These are phyloP conservation scores for Drosophila rubida DNA, from an alignment of 2,888 invertebrate genomes.

Conservation along the genomic window DNA sequence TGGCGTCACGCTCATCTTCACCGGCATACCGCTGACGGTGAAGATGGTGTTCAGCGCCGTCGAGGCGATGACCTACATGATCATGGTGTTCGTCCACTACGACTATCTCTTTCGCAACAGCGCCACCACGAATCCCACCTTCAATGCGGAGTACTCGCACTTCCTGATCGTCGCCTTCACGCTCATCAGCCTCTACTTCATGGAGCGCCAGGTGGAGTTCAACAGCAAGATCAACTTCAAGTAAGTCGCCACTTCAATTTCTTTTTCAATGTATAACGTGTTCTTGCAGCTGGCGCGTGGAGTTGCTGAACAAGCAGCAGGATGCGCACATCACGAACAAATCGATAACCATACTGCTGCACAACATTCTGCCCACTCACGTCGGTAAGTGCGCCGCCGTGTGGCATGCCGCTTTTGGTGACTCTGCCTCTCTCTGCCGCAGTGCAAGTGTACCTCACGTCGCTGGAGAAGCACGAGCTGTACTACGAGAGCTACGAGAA, in stretches of 20 bases:
- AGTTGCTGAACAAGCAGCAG: conserved; percentile 92
- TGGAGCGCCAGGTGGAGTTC: conserved; percentile 95
- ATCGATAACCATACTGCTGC: conserved; percentile 94
- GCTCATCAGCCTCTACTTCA: conserved; percentile 90
- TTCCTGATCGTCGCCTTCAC: conserved; percentile 90
- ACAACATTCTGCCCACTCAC: conserved; percentile 96
- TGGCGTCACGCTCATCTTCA: conserved; percentile 91
- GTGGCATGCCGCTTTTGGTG: too few species aligned
- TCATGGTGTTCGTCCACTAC: conserved; percentile 88
- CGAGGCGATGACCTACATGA: conserved; percentile 88
- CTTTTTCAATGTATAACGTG: too few species aligned
- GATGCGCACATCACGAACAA: conserved; percentile 93
- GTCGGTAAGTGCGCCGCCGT: conserved; percentile 90
- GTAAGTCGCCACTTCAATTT: too few species aligned
- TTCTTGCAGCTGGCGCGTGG: conserved; percentile 88
- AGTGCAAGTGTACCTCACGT: conserved; percentile 87
- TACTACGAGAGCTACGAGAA: conserved; percentile 95
- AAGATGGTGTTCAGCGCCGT: conserved; percentile 87
- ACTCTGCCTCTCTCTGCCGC: too few species aligned
- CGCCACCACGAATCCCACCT: conserved; percentile 88
- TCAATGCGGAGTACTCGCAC: conserved; percentile 89
- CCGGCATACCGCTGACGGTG: conserved; percentile 92
- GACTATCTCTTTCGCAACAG: conserved; percentile 86
- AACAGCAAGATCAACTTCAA: conserved; percentile 93
- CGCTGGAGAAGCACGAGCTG: conserved; percentile 89